Percentiles rank a stretch among this genome's conserved stretches.
Evolutionary conservation across 2,113 vertebrate genomes (phyloP).

Genomic region (Tyrannus savana): DNA sequence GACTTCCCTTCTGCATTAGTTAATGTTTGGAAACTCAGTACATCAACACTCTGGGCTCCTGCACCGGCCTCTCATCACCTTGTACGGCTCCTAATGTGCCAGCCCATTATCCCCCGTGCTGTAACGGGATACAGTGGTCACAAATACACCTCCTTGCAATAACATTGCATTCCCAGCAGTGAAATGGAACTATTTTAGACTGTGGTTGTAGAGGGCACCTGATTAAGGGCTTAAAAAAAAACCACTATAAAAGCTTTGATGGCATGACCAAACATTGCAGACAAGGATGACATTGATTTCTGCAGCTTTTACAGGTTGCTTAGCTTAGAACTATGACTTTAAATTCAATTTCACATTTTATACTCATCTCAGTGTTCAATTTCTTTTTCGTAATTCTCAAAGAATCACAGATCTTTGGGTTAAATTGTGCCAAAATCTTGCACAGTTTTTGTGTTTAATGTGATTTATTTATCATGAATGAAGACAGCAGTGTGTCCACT

Average conservation of each 20-base stretch:
- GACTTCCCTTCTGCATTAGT: neutral
- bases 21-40: neutral
- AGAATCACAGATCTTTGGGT: neutral
- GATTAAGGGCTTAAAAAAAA: neutral
- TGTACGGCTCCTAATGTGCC: neutral
- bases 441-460: accelerated
- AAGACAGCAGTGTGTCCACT: neutral
- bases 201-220: neutral
- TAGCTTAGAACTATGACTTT: neutral
- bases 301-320: neutral
- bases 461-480: neutral
- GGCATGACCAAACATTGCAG: neutral
- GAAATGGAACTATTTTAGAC: neutral
- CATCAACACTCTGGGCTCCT: neutral
- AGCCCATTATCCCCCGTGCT: neutral
- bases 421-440: neutral
- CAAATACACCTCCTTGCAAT: neutral
- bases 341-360: neutral
- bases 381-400: neutral
- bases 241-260: accelerated
- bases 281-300: neutral
- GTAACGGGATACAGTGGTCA: neutral
- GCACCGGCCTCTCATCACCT: neutral
- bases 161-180: neutral
- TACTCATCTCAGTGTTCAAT: accelerated